Conservation (phyloP, 2,888 invertebrate species). For the Perizoma flavofasciatum region DNA sequence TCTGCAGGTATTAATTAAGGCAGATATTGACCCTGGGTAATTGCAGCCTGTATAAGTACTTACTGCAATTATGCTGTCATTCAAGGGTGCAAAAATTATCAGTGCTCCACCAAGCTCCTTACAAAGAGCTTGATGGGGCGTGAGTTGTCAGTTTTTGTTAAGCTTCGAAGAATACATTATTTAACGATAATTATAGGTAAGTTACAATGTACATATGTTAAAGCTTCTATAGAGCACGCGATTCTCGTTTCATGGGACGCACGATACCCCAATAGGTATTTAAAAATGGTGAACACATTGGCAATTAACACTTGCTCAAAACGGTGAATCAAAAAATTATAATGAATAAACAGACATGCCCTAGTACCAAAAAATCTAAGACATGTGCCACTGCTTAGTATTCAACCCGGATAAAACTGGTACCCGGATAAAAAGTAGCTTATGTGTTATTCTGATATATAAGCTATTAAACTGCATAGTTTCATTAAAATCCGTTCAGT, state of each 20-base stretch:
- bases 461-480: too few species aligned
- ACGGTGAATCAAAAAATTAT: too few species aligned
- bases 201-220: slow-evolving; percentile 3
- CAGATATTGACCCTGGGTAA: slow-evolving; percentile 31
- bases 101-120: slow-evolving; percentile 31
- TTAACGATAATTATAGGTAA: slow-evolving; percentile 26
- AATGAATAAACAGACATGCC: too few species aligned
- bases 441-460: too few species aligned
- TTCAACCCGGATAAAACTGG: too few species aligned
- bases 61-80: slow-evolving; percentile 47
- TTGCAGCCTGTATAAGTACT: slow-evolving; percentile 38
- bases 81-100: slow-evolving; percentile 44
- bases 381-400: too few species aligned
- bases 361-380: too few species aligned
- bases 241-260: slow-evolving; percentile 19
- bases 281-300: too few species aligned
- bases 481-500: too few species aligned
- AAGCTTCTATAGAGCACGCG: slow-evolving; percentile 28
- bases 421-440: too few species aligned
- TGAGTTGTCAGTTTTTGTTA: slow-evolving; percentile 37
- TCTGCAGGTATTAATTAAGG: slow-evolving; percentile 29
- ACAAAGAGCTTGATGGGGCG: slow-evolving; percentile 38
- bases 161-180: slow-evolving; percentile 23
- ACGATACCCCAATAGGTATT: slow-evolving; percentile 2
- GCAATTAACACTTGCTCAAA: too few species aligned